Conservation (phyloP, 2,888 invertebrate species). For the Coronaproctus castanopsis region DNA sequence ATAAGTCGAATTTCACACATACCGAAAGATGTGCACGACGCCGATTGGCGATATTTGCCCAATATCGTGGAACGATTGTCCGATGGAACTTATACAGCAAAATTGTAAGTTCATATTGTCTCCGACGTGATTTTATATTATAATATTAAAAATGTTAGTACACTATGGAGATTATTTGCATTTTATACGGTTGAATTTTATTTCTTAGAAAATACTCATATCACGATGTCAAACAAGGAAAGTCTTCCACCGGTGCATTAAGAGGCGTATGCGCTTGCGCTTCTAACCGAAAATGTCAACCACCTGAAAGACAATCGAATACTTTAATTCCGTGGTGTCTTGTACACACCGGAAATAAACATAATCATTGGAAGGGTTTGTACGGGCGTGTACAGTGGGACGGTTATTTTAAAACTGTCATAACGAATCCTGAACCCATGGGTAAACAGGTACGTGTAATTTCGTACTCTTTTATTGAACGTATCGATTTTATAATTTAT, state of each 20-base stretch:
- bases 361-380: slow-evolving; percentile 70
- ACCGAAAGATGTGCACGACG: slow-evolving; percentile 46
- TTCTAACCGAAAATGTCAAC: slow-evolving; percentile 40
- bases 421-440: slow-evolving; percentile 75
- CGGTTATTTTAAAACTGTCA: slow-evolving; percentile 66
- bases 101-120: slow-evolving; percentile 37
- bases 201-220: slow-evolving; percentile 31
- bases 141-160: too few relatives aligned
- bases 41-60: slow-evolving; percentile 72
- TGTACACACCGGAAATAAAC: slow-evolving; percentile 65
- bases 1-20: slow-evolving; percentile 55
- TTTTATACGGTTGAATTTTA: too few relatives aligned
- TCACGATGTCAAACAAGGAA: slow-evolving; percentile 33
- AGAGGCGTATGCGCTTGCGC: slow-evolving; percentile 64
- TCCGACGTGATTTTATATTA: too few relatives aligned
- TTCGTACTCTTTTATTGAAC: too few relatives aligned
- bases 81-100: slow-evolving; percentile 44
- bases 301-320: slow-evolving; percentile 45
- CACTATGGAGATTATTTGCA: too few relatives aligned
- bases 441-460: slow-evolving; percentile 68
- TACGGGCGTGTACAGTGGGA: slow-evolving; percentile 64
- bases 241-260: slow-evolving; percentile 29
- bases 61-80: slow-evolving; percentile 47
- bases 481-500: too few relatives aligned
- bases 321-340: slow-evolving; percentile 76